A percentile compares a stretch with the other conserved stretches of the same genome.
Conservation (phyloP, 2,888 invertebrate genomes). For the Cetonia aurata region DNA sequence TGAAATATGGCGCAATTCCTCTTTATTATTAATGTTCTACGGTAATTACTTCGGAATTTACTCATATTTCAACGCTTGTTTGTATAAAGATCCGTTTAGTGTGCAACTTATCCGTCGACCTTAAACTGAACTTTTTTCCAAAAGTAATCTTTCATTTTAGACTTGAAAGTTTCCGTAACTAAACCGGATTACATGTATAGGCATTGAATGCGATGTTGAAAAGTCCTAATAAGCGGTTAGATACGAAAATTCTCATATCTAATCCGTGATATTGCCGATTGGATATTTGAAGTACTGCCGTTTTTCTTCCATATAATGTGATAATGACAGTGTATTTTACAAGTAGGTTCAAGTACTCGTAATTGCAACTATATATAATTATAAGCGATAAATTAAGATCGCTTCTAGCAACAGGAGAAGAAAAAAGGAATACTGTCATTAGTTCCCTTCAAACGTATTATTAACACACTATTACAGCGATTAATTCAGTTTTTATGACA, state of each 20-base stretch:
- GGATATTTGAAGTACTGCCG: background rate
- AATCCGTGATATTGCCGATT: background rate
- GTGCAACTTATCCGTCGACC: too few relatives aligned
- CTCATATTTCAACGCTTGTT: too few relatives aligned
- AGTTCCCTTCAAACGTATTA: slow-evolving; percentile 24
- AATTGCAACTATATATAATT: slow-evolving; percentile 21
- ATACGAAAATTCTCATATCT: too few relatives aligned
- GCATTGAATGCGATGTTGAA: too few relatives aligned
- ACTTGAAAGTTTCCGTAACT: too few relatives aligned
- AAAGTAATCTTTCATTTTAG: too few relatives aligned
- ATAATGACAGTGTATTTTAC: slow-evolving; percentile 24
- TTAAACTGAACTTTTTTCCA: too few relatives aligned
- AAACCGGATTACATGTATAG: too few relatives aligned
- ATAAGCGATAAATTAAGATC: slow-evolving; percentile 19
- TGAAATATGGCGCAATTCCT: slow-evolving; percentile 30
- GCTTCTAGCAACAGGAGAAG: slow-evolving; percentile 17
- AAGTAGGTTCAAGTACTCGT: slow-evolving; percentile 5
- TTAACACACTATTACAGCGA: slow-evolving; percentile 34
- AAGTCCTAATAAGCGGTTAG: too few relatives aligned
- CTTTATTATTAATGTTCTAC: slow-evolving; percentile 11
- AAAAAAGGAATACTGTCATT: slow-evolving; percentile 19
- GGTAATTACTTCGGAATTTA: background rate
- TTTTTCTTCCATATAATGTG: slow-evolving; percentile 24
- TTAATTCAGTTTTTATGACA: slow-evolving; percentile 39
- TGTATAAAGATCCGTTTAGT: too few relatives aligned